Evolutionary conservation across 2,113 vertebrate species (phyloP), one percentile per base, ranked within the genome.

Genomic region (Dipodomys stephensi): DNA sequence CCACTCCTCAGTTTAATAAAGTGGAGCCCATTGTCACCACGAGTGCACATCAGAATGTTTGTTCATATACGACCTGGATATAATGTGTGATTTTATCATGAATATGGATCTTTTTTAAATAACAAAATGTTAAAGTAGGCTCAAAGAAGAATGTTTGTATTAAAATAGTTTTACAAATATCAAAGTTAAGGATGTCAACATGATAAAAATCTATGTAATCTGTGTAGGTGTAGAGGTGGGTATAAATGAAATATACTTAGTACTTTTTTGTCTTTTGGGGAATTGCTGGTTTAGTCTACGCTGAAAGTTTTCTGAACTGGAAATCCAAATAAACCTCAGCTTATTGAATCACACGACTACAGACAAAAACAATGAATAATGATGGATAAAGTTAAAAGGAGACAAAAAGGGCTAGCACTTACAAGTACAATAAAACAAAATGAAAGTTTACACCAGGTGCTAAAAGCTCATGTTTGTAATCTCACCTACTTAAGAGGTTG

Each of bases 261-360:
- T 49, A 9, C 15, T 80, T 13, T 71, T 64, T 73, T 72, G 39
- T 6, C 32, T 62, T 86, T 69, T 57, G 35, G 71, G 30, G 30
- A 68, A 80, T 86, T 23, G 87, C 77, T 25, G 87, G 32, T 83
- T 88, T 62, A 90, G 53, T 81, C 68, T 88, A 83, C 27, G 49
- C 16, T 81, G 28, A 86, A 94, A 76, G 64, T 83, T 86, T 13
- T 87, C 71, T 90, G 35, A 88, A 82, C 25, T 93, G 64, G n/a
- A 92, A 88, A 93, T 90, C 6, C 44, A 93, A 85, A 72, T 89
- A 83, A 88, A 83, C 9, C 5, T 92, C 35, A 49, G 25, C 46
- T 65, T 91, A 25, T 80, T 12, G 60, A 80, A 22, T 90, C 44
- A 76, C 20, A 27, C 76, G 19, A 82, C 62, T 74, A 90, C 10